phyloP scores from a whole-genome alignment of 2,888 invertebrate species.

The Calameuta idolon region DNA sequence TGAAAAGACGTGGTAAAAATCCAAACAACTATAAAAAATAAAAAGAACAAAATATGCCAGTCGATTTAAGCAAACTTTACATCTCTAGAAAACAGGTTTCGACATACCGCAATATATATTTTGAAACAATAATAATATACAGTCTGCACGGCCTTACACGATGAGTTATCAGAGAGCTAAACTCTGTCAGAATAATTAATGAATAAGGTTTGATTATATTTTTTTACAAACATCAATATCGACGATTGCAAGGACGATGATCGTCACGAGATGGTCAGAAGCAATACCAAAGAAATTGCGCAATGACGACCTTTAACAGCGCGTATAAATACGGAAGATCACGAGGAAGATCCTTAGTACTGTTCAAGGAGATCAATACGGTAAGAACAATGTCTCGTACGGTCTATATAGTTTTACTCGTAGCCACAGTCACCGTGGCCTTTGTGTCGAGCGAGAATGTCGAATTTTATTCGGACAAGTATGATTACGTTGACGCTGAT shows the following conservation, averaged over 20 bases:
- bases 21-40: not conserved
- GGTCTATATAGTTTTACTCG: not conserved
- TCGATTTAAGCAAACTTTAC: not conserved
- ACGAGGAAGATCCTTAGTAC: not conserved
- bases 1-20: not conserved
- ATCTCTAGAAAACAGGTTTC: not conserved
- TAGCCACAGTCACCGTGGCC: constrained; percentile 19
- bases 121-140: not conserved
- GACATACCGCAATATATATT: not conserved
- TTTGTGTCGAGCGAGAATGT: constrained; percentile 30
- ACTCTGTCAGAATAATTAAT: not conserved
- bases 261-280: not conserved
- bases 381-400: not conserved
- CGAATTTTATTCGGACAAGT: constrained; percentile 50
- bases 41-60: too few species aligned
- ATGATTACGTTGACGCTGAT: constrained; percentile 51
- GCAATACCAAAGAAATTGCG: not conserved
- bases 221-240: not conserved
- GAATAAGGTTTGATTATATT: not conserved
- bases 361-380: not conserved
- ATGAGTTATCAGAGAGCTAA: not conserved
- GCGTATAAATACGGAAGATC: not conserved
- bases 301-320: not conserved
- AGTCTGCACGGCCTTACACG: not conserved
- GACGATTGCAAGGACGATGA: not conserved